Evolutionary conservation across 35 echinoderm and acorn worm genomes (phyloP).

Genomic region (Lytechinus variegatus): DNA sequence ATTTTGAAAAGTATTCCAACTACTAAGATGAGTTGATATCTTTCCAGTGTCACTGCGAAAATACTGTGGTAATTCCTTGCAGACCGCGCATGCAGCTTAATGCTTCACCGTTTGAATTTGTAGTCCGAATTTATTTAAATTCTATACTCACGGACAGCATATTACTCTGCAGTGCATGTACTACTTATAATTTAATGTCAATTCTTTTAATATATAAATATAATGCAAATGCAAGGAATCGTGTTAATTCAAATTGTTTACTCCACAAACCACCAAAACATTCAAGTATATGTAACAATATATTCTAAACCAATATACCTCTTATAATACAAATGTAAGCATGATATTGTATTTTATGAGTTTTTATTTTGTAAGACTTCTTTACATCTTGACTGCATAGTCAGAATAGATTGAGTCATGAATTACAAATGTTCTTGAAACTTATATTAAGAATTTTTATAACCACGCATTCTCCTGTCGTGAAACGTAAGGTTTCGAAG

Average conservation of each 20-base stretch:
- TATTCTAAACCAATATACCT: slow-evolving; percentile 3
- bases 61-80: too few species aligned
- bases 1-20: too few species aligned
- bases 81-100: too few species aligned
- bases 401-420: background rate
- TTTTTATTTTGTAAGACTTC: background rate
- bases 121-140: too few species aligned
- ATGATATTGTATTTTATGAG: background rate
- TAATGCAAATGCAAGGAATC: background rate
- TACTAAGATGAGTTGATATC: too few species aligned
- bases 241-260: background rate
- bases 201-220: background rate
- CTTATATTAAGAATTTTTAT: too few species aligned
- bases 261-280: background rate
- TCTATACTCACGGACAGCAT: too few species aligned
- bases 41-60: too few species aligned
- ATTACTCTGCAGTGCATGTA: too few species aligned
- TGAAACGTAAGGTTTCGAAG: background rate
- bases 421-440: too few species aligned
- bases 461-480: background rate
- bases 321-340: background rate
- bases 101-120: too few species aligned
- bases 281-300: background rate
- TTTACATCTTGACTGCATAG: background rate
- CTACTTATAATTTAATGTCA: too few species aligned